Percentiles rank a stretch among this genome's conserved stretches.
Conservation (phyloP, 92 coral and sea anemone genomes). For the Actinernus sp. region DNA sequence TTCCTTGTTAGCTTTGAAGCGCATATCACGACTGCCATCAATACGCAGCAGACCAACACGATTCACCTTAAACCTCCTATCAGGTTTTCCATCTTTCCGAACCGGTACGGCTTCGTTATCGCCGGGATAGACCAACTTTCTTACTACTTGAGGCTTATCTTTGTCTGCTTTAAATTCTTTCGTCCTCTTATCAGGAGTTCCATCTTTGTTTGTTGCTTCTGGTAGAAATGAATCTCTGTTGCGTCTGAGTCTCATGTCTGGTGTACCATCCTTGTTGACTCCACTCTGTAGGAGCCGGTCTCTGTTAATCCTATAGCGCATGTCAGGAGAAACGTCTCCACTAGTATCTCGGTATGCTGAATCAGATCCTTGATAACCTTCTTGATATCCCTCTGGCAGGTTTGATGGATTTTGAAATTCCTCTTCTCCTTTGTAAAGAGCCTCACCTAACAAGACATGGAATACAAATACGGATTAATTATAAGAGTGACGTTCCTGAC, state of each 20-base stretch:
- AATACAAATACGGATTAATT: too few relatives aligned
- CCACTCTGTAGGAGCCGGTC: constrained; percentile 21
- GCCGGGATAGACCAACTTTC: neutral
- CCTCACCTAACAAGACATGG: too few relatives aligned
- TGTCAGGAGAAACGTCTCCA: too few relatives aligned
- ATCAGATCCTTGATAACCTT: too few relatives aligned
- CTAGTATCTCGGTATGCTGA: too few relatives aligned
- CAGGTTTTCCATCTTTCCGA: neutral
- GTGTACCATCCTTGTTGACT: constrained; percentile 37
- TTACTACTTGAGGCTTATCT: neutral
- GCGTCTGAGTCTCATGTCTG: constrained; percentile 33
- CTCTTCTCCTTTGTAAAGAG: too few relatives aligned
- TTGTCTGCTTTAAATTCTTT: neutral
- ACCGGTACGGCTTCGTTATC: neutral
- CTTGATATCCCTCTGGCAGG: too few relatives aligned
- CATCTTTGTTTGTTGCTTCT: constrained; percentile 17
- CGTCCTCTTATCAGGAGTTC: constrained; percentile 41
- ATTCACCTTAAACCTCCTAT: neutral
- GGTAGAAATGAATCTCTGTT: too few relatives aligned
- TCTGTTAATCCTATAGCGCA: constrained; percentile 51
- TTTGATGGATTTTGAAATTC: too few relatives aligned
- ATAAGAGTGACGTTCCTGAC: too few relatives aligned
- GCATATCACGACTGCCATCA: neutral
- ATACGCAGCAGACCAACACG: neutral
- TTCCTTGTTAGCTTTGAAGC: neutral